Percentiles rank a stretch among this genome's conserved stretches.
phyloP scores from a whole-genome alignment of 2,113 vertebrate genomes.

The Tachysurus vachellii region DNA sequence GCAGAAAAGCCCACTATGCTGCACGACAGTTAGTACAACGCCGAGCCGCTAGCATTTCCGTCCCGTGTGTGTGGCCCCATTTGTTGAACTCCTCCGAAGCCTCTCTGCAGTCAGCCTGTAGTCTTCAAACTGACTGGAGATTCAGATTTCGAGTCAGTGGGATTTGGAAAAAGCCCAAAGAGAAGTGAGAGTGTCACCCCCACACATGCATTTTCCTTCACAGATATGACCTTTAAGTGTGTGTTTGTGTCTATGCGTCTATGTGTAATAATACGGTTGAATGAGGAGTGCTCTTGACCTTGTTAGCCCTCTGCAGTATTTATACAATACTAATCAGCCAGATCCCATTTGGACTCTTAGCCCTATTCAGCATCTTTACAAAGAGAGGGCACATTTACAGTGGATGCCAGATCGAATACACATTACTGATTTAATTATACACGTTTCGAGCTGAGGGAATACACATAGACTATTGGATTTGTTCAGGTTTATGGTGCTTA shows the following conservation, averaged over 20 bases:
- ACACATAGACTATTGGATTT: slow-evolving; percentile 33
- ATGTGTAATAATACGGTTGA: not conserved
- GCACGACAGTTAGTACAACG: slow-evolving; percentile 70
- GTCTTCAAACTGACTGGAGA: slow-evolving; percentile 31
- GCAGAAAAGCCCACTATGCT: slow-evolving; percentile 64
- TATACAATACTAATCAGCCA: slow-evolving; percentile 6
- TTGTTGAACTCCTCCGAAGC: slow-evolving; percentile 32
- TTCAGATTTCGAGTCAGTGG: slow-evolving; percentile 27
- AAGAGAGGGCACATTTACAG: slow-evolving; percentile 34
- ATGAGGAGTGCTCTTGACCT: slow-evolving; percentile 6
- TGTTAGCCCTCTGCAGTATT: slow-evolving; percentile 15
- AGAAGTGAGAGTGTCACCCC: slow-evolving; percentile 18
- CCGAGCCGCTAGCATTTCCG: slow-evolving; percentile 71
- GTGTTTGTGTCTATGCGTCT: not conserved
- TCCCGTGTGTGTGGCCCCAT: slow-evolving; percentile 26
- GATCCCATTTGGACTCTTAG: not conserved
- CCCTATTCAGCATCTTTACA: slow-evolving; percentile 14
- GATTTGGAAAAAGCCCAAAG: slow-evolving; percentile 15
- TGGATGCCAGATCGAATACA: not conserved
- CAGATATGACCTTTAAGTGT: not conserved
- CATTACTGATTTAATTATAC: slow-evolving; percentile 37
- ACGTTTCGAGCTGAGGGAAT: slow-evolving; percentile 28
- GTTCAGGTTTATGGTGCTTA: slow-evolving; percentile 37
- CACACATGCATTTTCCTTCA: not conserved
- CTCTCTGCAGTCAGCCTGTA: slow-evolving; percentile 33